Percentiles rank a stretch among this genome's conserved stretches.
phyloP scores from a whole-genome alignment of 1,140 invertebrate genomes.

The Trichonephila clavipes region DNA sequence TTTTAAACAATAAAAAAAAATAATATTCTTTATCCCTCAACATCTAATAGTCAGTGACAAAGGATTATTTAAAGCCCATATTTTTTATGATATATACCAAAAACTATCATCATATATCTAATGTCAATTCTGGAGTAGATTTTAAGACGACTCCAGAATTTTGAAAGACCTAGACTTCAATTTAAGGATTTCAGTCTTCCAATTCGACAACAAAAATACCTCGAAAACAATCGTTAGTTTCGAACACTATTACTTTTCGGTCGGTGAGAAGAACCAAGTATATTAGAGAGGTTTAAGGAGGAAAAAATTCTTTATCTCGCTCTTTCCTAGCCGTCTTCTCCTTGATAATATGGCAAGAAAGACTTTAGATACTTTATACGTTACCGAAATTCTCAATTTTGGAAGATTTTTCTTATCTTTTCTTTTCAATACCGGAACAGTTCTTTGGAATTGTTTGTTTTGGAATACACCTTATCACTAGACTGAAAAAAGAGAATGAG shows the following conservation, averaged over 20 bases:
- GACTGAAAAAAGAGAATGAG: background rate
- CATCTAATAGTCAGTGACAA: background rate
- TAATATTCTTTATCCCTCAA: background rate
- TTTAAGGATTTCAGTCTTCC: conserved; percentile 7
- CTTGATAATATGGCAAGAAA: conserved; percentile 34
- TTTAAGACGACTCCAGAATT: background rate
- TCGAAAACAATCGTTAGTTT: background rate
- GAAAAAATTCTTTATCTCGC: conserved; percentile 19
- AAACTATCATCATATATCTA: conserved; percentile 1
- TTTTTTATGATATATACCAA: background rate
- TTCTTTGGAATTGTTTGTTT: conserved; percentile 45
- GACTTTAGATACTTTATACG: conserved; percentile 18
- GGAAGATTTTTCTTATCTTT: conserved; percentile 32
- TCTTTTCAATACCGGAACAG: background rate
- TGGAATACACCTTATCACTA: background rate
- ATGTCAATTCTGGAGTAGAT: background rate
- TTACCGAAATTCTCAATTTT: conserved; percentile 50
- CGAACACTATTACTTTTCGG: background rate
- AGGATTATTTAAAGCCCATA: background rate
- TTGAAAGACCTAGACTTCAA: background rate
- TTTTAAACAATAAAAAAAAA: background rate
- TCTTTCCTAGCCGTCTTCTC: background rate
- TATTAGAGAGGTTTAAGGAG: background rate
- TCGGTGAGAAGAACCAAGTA: background rate
- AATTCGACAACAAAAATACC: background rate